phyloP scores from a whole-genome alignment of 2,113 vertebrate species.

The Sinocyclocheilus maitianheensis region DNA sequence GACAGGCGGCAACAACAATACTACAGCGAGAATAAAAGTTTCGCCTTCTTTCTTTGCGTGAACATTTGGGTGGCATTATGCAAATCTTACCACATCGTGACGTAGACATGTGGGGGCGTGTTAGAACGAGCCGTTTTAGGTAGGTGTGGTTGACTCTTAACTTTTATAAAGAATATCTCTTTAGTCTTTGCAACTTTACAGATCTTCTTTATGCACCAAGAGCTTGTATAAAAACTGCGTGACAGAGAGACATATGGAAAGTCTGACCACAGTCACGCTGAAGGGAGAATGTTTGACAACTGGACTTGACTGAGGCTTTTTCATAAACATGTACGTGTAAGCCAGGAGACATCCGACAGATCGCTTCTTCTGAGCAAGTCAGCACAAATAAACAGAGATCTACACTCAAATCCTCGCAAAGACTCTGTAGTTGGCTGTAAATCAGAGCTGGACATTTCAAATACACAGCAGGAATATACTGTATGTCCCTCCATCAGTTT shows the following conservation, averaged over 20 bases:
- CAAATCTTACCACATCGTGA: too few species aligned
- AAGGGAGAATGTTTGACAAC: slow-evolving; percentile 45
- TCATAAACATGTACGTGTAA: slow-evolving; percentile 52
- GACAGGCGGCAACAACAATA: too few species aligned
- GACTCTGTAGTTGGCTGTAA: slow-evolving; percentile 68
- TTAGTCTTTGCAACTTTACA: too few species aligned
- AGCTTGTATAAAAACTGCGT: too few species aligned
- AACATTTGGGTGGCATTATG: too few species aligned
- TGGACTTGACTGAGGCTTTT: slow-evolving; percentile 40
- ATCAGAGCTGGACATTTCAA: slow-evolving; percentile 67
- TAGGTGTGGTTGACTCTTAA: too few species aligned
- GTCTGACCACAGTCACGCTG: slow-evolving; percentile 19
- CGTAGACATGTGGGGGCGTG: too few species aligned
- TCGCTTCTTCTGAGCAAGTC: slow-evolving; percentile 54
- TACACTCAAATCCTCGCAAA: slow-evolving; percentile 67
- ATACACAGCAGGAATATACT: slow-evolving; percentile 18
- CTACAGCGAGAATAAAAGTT: too few species aligned
- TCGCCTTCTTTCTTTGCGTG: too few species aligned
- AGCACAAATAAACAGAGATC: slow-evolving; percentile 68
- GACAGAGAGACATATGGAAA: neutral
- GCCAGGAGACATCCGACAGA: slow-evolving; percentile 63
- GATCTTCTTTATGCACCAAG: too few species aligned
- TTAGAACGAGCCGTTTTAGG: too few species aligned
- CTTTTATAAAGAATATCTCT: too few species aligned
- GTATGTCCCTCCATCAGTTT: slow-evolving; percentile 57